Evolutionary conservation across 2,888 invertebrate species (phyloP).

Genomic region (Leucania comma): DNA sequence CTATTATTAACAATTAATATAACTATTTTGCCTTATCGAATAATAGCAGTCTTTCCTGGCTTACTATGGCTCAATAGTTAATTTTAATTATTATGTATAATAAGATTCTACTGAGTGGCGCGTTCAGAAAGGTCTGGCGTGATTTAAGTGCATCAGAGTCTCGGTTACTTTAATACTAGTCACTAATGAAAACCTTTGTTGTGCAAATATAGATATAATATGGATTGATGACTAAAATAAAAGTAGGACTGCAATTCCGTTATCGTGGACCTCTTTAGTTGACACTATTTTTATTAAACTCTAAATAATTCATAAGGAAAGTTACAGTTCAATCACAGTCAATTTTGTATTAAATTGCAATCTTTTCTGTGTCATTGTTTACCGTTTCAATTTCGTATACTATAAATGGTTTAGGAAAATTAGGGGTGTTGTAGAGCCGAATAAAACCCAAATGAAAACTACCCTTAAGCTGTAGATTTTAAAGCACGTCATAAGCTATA

Average conservation of each 20-base stretch:
- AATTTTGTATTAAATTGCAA: conserved; percentile 56
- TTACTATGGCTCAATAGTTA: conserved; percentile 44
- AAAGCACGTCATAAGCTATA: conserved; percentile 54
- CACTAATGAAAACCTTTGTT: conserved; percentile 5
- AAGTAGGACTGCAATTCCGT: conserved; percentile 16
- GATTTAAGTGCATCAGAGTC: background rate
- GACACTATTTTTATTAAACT: background rate
- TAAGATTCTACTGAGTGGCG: conserved; percentile 2
- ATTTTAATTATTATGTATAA: conserved; percentile 3
- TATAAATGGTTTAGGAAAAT: conserved; percentile 19
- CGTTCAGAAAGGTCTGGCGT: conserved; percentile 18
- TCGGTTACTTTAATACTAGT: conserved; percentile 7
- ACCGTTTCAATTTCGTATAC: conserved; percentile 16
- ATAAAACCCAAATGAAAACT: conserved; percentile 46
- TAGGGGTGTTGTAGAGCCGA: conserved; percentile 28
- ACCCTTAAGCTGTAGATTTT: conserved; percentile 50
- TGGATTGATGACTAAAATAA: conserved; percentile 3
- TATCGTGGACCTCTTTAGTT: conserved; percentile 2
- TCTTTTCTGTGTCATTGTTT: conserved; percentile 39
- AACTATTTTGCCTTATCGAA: conserved; percentile 28
- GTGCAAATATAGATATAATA: conserved; percentile 15
- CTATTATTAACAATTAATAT: conserved; percentile 8
- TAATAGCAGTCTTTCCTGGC: conserved; percentile 56
- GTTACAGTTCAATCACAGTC: conserved; percentile 36
- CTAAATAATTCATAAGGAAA: conserved; percentile 23